Conservation (phyloP, 2,113 vertebrate species). For the Prunella himalayana region DNA sequence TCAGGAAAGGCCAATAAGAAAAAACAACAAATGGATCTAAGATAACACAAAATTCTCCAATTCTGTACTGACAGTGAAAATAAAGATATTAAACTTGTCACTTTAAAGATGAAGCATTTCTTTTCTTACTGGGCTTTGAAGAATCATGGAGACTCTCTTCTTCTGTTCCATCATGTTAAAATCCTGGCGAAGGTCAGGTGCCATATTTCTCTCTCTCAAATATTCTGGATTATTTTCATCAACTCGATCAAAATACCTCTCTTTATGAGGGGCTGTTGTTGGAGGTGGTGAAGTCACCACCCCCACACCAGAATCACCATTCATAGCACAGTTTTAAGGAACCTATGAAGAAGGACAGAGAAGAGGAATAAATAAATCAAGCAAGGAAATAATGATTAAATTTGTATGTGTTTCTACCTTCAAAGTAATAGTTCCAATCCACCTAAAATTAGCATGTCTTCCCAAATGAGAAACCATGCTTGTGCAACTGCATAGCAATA, state of each 20-base stretch:
- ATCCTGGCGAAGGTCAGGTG: constrained; percentile 95
- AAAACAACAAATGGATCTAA: neutral
- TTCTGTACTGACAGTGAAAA: neutral
- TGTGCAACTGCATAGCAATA: neutral
- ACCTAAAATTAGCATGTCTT: neutral
- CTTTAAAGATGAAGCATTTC: neutral
- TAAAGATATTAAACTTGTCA: neutral
- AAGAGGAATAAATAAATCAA: neutral
- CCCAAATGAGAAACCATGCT: neutral
- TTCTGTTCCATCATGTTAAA: constrained; percentile 99
- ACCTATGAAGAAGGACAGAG: constrained; percentile 11
- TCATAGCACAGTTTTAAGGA: constrained; percentile 80
- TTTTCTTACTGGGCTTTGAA: constrained; percentile 92
- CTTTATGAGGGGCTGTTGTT: constrained; percentile 92
- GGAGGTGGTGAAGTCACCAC: constrained; percentile 97
- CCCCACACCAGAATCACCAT: constrained; percentile 89
- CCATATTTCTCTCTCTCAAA: constrained; percentile 96
- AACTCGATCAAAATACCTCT: constrained; percentile 96
- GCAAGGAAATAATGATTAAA: neutral
- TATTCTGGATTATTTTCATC: constrained; percentile 96
- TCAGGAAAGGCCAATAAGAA: neutral
- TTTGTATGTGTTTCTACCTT: rapidly evolving
- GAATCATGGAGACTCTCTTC: constrained; percentile 99
- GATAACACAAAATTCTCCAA: neutral
- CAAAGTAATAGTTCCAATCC: neutral